phyloP scores from a whole-genome alignment of 2,888 invertebrate genomes.

The Conus canariensis region DNA sequence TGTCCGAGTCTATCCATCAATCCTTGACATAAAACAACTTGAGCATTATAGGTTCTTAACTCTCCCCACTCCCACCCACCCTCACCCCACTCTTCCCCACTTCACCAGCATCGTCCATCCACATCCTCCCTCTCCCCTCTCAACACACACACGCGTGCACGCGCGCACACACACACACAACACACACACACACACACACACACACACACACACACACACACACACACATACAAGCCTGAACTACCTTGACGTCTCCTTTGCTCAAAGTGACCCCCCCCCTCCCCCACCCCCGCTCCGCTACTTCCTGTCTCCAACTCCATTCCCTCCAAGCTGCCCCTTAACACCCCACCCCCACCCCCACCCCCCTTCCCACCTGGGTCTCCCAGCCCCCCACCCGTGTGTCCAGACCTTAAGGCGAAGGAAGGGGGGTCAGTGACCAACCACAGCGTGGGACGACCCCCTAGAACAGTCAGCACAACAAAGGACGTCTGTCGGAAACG shows the following conservation, averaged over 20 bases:
- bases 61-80: neutral
- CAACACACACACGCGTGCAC: too few species aligned
- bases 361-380: neutral
- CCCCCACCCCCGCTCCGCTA: too few species aligned
- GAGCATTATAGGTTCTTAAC: neutral
- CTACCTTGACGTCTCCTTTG: too few species aligned
- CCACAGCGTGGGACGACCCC: neutral
- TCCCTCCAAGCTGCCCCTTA: too few species aligned
- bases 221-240: too few species aligned
- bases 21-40: slow-evolving; percentile 22
- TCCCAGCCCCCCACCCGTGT: neutral
- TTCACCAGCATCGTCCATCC: neutral
- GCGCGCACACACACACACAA: too few species aligned
- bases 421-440: neutral
- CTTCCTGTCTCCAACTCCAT: too few species aligned
- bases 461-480: neutral
- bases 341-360: neutral
- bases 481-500: neutral
- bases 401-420: neutral
- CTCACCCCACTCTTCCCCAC: neutral
- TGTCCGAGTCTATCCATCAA: slow-evolving; percentile 24
- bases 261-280: too few species aligned
- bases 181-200: too few species aligned
- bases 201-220: too few species aligned
- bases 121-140: too few species aligned